Evolutionary conservation across 2,113 vertebrate species (phyloP).

Genomic region (Aphelocoma coerulescens): DNA sequence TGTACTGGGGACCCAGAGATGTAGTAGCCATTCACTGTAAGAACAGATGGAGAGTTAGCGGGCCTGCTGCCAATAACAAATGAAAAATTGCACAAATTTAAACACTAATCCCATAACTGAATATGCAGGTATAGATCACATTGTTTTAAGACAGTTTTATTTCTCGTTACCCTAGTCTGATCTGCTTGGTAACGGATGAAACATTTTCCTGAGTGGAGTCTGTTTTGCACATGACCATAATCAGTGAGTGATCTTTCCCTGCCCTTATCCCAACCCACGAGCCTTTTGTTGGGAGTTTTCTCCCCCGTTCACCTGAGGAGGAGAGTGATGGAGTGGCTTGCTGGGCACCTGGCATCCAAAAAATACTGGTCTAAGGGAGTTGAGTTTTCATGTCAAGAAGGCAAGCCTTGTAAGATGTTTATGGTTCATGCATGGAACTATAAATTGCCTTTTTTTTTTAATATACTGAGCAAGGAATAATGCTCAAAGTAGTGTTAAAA

Average conservation of each 20-base stretch:
- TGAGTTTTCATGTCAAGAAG: background rate
- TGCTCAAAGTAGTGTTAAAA: background rate
- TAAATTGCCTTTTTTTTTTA: background rate
- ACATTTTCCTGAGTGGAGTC: background rate
- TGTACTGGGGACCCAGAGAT: constrained; percentile 81
- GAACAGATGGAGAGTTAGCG: constrained; percentile 43
- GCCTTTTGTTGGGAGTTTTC: background rate
- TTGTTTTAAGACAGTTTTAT: background rate
- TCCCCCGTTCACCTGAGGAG: background rate
- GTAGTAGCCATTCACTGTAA: constrained; percentile 94
- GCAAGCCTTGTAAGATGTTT: background rate
- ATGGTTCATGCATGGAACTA: background rate
- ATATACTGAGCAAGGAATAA: background rate
- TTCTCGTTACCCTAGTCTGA: background rate
- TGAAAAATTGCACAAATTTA: background rate
- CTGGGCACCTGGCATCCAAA: background rate
- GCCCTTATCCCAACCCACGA: background rate
- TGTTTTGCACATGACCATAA: background rate
- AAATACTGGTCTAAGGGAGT: background rate
- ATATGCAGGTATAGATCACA: background rate
- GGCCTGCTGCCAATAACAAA: background rate
- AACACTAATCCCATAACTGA: background rate
- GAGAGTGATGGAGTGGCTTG: background rate
- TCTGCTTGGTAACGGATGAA: background rate
- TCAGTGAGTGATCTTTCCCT: background rate